phyloP scores from a whole-genome alignment of 2,797 vertebrate genomes.

The Rhinichthys osculus region DNA sequence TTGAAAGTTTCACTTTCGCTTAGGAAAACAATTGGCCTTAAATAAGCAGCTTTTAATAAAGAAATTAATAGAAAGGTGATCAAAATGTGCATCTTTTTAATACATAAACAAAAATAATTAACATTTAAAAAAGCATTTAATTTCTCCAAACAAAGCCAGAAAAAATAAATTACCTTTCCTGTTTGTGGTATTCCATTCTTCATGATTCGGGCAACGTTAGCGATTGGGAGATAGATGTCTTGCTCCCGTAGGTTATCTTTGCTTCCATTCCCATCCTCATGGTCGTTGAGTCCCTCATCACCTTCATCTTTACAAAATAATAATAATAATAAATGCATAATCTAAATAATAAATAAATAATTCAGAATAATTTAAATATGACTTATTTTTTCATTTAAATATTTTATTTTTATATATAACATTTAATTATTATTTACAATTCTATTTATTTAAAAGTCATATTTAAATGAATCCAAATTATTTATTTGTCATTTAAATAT shows the following conservation, averaged over 20 bases:
- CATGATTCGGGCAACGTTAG: constrained; percentile 98
- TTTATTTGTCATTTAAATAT: not conserved
- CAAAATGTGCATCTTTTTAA: not conserved
- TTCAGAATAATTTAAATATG: not conserved
- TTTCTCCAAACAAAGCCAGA: not conserved
- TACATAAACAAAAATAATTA: not conserved
- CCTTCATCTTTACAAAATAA: constrained; percentile 79
- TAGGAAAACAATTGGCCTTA: not conserved
- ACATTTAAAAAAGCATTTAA: not conserved
- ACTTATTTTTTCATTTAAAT: not conserved
- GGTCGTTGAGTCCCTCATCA: constrained; percentile 93
- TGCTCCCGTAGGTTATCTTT: constrained; percentile 98
- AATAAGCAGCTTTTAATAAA: not conserved
- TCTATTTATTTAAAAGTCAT: not conserved
- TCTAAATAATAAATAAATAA: not conserved
- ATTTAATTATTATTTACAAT: not conserved
- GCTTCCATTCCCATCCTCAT: constrained; percentile 90
- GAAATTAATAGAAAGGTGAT: not conserved
- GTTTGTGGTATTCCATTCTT: constrained; percentile 97
- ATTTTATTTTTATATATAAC: not conserved
- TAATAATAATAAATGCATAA: not conserved
- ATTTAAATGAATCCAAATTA: not conserved
- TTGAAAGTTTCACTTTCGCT: not conserved
- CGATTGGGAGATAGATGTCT: constrained; percentile 98
- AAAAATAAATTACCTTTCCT: constrained; percentile 85